phyloP scores from a whole-genome alignment of 2,113 vertebrate genomes.

The Protobothrops mucrosquamatus region DNA sequence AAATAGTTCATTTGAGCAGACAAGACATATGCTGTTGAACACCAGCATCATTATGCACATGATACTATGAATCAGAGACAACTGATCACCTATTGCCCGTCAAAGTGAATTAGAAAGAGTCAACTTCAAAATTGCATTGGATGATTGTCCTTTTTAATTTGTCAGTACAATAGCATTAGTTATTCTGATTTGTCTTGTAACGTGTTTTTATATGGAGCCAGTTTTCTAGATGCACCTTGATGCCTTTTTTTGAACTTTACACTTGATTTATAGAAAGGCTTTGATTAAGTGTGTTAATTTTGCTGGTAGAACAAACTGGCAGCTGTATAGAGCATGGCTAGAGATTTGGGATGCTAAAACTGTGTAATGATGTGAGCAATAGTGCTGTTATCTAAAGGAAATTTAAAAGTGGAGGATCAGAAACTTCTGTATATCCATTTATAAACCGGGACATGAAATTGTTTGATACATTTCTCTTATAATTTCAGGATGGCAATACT shows the following conservation, averaged over 20 bases:
- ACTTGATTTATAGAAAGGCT: background rate
- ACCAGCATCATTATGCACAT: background rate
- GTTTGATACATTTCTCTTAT: background rate
- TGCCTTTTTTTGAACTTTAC: background rate
- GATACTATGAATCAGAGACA: background rate
- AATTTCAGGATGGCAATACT: conserved; percentile 11
- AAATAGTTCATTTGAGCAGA: background rate
- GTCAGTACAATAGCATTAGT: background rate
- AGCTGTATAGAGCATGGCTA: background rate
- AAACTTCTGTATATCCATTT: background rate
- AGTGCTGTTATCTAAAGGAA: background rate
- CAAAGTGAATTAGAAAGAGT: background rate
- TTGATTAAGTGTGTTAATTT: background rate
- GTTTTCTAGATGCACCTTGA: background rate
- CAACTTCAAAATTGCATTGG: background rate
- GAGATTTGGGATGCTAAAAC: background rate
- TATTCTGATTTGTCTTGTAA: background rate
- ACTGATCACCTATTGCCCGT: background rate
- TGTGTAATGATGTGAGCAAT: background rate
- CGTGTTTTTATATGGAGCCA: background rate
- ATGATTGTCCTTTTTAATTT: background rate
- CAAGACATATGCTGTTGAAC: background rate
- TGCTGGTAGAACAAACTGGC: no score
- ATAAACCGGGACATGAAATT: background rate
- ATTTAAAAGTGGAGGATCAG: background rate